Evolutionary conservation across 2,888 invertebrate species (phyloP).

Genomic region (Synanthedon myopaeformis): DNA sequence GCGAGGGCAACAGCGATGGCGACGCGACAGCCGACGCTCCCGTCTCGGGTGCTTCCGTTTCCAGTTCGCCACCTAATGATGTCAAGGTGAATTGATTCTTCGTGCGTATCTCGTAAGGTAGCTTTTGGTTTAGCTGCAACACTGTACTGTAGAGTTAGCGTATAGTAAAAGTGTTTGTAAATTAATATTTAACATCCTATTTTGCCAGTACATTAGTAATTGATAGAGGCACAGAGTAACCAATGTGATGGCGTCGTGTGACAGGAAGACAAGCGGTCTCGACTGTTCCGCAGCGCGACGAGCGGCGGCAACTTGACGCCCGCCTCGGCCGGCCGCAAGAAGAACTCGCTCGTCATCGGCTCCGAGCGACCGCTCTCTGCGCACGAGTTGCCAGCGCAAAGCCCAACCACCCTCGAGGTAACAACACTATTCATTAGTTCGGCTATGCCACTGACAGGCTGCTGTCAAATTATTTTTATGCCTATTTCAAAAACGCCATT

Average conservation of each 20-base stretch:
- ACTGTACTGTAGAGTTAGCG: too few relatives aligned
- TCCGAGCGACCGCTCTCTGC: conserved; percentile 51
- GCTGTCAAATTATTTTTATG: too few relatives aligned
- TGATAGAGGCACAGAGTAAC: too few relatives aligned
- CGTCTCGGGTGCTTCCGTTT: conserved; percentile 59
- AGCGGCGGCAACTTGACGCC: conserved; percentile 64
- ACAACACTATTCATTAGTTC: too few relatives aligned
- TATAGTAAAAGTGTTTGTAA: too few relatives aligned
- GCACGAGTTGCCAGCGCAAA: conserved; percentile 57
- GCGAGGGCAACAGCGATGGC: conserved; percentile 60
- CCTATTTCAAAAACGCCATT: too few relatives aligned
- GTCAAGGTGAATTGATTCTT: conserved; percentile 37
- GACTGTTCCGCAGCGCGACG: conserved; percentile 76
- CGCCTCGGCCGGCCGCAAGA: conserved; percentile 46
- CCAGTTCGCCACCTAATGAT: conserved; percentile 70
- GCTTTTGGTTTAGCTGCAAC: conserved; percentile 9
- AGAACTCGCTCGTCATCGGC: conserved; percentile 49
- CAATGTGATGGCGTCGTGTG: neutral
- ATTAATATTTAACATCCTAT: too few relatives aligned
- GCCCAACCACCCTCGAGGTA: conserved; percentile 59
- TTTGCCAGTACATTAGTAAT: too few relatives aligned
- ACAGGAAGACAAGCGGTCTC: conserved; percentile 70
- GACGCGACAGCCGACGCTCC: conserved; percentile 55
- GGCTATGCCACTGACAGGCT: too few relatives aligned
- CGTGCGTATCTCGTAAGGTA: conserved; percentile 25